Evolutionary conservation across 2,888 invertebrate genomes (phyloP), one percentile per base, ranked within the genome.

Genomic region (Pammene aurita): DNA sequence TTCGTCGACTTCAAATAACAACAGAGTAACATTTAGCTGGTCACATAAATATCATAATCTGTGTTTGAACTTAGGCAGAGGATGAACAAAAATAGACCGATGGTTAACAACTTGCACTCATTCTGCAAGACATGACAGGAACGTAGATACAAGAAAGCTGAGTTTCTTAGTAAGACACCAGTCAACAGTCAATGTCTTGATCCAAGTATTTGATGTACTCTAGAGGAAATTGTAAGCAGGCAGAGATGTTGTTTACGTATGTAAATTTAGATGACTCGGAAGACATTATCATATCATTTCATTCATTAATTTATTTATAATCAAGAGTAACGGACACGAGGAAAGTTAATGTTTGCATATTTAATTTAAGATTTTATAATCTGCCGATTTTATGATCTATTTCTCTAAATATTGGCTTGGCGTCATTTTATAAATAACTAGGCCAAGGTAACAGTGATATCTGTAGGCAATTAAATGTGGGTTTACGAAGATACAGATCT

Each of bases 271-370:
- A 55, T 41, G 61, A 34, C n/a, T 57, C 26, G 52, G 13, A 57
- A 57, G 14, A 16, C 18, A 68, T 57, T 57, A 68, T 63, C 63
- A 63, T 62, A 67, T 44, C 56, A 52, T 57, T 68, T 44, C 48
- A 63, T 62, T 63, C 62, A 57, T 57, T 52, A 35, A 62, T 56
- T 16, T 42, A 63, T 42, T 62, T 48, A 63, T 67, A 63, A 62
- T 55, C 61, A 18, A 26, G 13, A 16, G 34, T 63, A 67, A 67
- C 52, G 64, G 57, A 13, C 26, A 63, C 16, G 64, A 65, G 16
- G 65, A 69, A 69, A 65, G 65, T 65, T 48, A 65, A 58, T 54
- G 34, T 69, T 69, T 60, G 60, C 60, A 69, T 69, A n/a, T n/a
- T n/a, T n/a, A 60, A 65, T 60, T 48, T 57, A n/a, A 56, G 4